Evolutionary conservation across 1,140 invertebrate species (phyloP).

Genomic region (Aplysia californica): DNA sequence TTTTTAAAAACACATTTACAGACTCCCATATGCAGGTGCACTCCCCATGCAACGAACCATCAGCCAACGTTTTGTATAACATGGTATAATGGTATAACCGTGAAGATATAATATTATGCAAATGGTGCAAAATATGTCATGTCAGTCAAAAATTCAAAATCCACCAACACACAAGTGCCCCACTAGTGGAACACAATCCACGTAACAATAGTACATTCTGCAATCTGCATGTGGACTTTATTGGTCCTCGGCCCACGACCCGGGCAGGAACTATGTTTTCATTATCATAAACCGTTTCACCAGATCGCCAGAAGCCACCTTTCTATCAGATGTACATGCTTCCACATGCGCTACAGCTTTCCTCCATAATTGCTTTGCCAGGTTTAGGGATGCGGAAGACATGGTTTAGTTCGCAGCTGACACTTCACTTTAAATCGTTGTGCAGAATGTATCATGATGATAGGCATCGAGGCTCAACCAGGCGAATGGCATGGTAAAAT

Average conservation of each 20-base stretch:
- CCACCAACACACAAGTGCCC: constrained; percentile 2
- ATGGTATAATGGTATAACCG: too few species aligned
- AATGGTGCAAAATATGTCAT: constrained; percentile 8
- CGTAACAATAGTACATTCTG: constrained; percentile 43
- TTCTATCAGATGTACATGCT: constrained; percentile 66
- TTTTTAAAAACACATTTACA: not conserved
- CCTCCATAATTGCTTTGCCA: constrained; percentile 56
- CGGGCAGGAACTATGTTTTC: constrained; percentile 61
- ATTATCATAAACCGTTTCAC: constrained; percentile 50
- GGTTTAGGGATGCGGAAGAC: constrained; percentile 49
- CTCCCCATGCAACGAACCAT: not conserved
- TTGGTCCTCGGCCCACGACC: constrained; percentile 63
- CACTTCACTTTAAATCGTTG: constrained; percentile 57
- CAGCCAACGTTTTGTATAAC: not conserved
- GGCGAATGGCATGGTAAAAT: constrained; percentile 24
- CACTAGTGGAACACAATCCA: not conserved
- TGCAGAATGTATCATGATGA: not conserved
- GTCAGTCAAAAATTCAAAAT: constrained; percentile 1
- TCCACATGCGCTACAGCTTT: constrained; percentile 52
- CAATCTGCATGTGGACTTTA: constrained; percentile 70
- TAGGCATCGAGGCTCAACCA: constrained; percentile 2
- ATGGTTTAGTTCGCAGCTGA: constrained; percentile 67
- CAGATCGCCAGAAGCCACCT: constrained; percentile 66
- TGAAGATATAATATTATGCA: not conserved
- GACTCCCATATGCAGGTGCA: not conserved